These are phyloP conservation scores for Limnodromus scolopaceus DNA, from an alignment of 2,797 vertebrate genomes.

Conservation along the genomic window DNA sequence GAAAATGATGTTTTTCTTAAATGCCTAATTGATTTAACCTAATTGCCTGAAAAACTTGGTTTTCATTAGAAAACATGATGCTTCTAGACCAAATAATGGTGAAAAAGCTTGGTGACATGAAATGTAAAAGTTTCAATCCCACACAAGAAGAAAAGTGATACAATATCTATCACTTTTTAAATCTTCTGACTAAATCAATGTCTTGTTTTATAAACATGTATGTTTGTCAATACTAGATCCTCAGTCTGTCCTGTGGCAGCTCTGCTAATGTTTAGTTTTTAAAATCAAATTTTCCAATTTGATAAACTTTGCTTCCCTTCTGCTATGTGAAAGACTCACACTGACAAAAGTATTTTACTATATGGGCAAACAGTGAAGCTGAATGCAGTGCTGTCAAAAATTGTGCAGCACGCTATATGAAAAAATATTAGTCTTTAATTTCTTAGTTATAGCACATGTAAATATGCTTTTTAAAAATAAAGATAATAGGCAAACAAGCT, in stretches of 20 bases:
- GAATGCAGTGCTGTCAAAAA: background rate
- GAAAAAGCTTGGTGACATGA: background rate
- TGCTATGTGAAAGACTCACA: background rate
- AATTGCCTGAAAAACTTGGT: background rate
- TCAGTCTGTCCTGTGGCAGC: background rate
- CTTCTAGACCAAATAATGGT: background rate
- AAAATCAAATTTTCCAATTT: background rate
- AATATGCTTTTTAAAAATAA: background rate
- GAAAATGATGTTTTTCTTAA: background rate
- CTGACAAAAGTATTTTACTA: background rate
- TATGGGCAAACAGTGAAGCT: background rate
- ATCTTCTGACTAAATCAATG: background rate
- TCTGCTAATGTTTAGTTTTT: background rate
- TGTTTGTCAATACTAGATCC: background rate
- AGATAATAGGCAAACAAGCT: background rate
- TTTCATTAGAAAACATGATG: background rate
- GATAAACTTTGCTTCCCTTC: background rate
- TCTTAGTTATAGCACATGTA: background rate
- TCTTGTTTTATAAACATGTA: background rate
- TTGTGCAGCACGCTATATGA: fast-evolving
- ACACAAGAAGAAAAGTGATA: background rate
- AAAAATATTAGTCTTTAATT: background rate
- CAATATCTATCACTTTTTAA: background rate
- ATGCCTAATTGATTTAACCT: background rate
- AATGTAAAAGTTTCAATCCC: background rate